Evolutionary conservation across 1,140 invertebrate species (phyloP).

Genomic region (Centruroides vittatus): DNA sequence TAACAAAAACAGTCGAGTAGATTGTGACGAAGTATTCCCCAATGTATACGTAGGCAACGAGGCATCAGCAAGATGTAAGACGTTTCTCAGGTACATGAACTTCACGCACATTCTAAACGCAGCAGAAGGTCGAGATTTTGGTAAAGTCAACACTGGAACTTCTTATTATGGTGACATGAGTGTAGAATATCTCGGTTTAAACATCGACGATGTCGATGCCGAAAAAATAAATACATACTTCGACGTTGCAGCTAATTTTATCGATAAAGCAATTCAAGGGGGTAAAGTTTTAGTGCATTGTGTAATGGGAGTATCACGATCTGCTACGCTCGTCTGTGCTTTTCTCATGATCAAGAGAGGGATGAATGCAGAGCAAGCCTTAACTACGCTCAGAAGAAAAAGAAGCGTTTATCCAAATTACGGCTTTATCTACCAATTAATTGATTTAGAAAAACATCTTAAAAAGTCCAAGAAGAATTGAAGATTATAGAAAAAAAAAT

Average conservation of each 20-base stretch:
- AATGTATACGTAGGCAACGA: slow-evolving; percentile 57
- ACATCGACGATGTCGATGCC: slow-evolving; percentile 13
- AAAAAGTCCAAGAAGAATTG: too few relatives aligned
- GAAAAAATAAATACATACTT: slow-evolving; percentile 14
- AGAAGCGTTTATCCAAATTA: too few relatives aligned
- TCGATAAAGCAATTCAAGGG: slow-evolving; percentile 10
- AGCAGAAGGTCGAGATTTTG: slow-evolving; percentile 59
- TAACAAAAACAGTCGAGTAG: slow-evolving; percentile 22
- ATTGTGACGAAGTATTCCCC: slow-evolving; percentile 64
- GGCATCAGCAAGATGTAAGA: slow-evolving; percentile 49
- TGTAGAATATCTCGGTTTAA: slow-evolving; percentile 15
- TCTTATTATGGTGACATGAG: slow-evolving; percentile 11
- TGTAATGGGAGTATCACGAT: too few relatives aligned
- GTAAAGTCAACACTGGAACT: slow-evolving; percentile 48
- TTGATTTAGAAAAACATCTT: too few relatives aligned
- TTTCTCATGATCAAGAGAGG: too few relatives aligned
- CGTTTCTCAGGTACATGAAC: slow-evolving; percentile 52
- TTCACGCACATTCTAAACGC: slow-evolving; percentile 77
- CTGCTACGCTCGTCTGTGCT: too few relatives aligned
- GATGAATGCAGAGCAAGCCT: too few relatives aligned
- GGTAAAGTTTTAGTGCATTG: not conserved
- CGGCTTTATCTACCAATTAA: too few relatives aligned
- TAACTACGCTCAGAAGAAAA: too few relatives aligned
- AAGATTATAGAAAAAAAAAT: too few relatives aligned
- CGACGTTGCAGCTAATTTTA: slow-evolving; percentile 16